Base-by-base conservation (phyloP, 2,113 vertebrate genomes). In the Toxotes jaculatrix region DNA sequence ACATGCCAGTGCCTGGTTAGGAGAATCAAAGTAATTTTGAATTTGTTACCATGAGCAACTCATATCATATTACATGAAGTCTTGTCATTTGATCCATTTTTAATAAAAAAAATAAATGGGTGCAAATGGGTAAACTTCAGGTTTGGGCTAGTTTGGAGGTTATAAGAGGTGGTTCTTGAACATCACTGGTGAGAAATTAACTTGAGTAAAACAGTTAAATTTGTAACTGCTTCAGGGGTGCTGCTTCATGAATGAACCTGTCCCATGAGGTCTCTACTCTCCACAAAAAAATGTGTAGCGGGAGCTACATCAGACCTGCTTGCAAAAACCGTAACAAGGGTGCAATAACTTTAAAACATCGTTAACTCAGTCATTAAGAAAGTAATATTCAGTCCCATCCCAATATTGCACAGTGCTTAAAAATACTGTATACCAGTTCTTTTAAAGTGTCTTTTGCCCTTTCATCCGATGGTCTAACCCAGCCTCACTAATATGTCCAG, bases 211-310 rank as follows among this genome's bases (percentile, higher is more conserved):
- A 65, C 17, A 34, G 47, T 57, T 68, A 14, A 43, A 74, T 40
- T 64, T 63, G 49, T 16, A 45, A 32, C 14, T 43, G 67, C 67
- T 69, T 45, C 43, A 31, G 66, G 60, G 55, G 3, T 36, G 36
- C 60, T 68, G 23, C 38, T 55, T 79, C 69, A 60, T 78, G 79
- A 82, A 78, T 31, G 17, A 61, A 57, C 63, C 34, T 82, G 59
- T 23, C 34, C 45, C 36, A 7, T 56, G 17, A 42, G 14, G 16
- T 62, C 34, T 79, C 16, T 40, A 4, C 43, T 51, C 9, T 36
- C 8, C 56, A 27, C 10, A 21, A 23, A 56, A 57, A 59, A 32
- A 21, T 10, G 8, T 23, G 34, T 7, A 21, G 2, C 36, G 2
- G 32, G 14, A 23, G 17, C 7, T 11, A 11, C 11, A n/a, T 55